These are phyloP conservation scores for Sceloporus undulatus DNA, from an alignment of 2,113 vertebrate species.

Conservation along the genomic window DNA sequence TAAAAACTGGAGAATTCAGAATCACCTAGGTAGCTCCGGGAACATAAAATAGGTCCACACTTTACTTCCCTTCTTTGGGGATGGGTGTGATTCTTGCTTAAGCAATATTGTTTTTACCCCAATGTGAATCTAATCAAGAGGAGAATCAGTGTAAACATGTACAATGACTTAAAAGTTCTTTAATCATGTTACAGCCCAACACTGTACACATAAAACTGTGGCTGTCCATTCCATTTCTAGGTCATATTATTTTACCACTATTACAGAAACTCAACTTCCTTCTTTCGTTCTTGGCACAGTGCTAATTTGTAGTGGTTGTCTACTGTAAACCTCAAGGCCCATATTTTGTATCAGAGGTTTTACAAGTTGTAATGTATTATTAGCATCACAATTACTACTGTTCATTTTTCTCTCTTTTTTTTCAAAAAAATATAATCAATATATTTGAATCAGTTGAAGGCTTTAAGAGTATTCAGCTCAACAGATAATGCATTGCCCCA, in stretches of 20 bases:
- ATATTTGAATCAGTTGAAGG: background rate
- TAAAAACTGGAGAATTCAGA: no score
- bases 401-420: background rate
- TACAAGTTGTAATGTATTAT: background rate
- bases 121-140: background rate
- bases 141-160: background rate
- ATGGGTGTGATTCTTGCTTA: background rate
- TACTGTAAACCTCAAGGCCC: background rate
- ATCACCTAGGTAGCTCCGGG: no score
- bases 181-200: background rate
- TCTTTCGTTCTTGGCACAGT: background rate
- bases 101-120: background rate
- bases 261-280: background rate
- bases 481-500: background rate
- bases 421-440: background rate
- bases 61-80: no score
- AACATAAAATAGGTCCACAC: no score
- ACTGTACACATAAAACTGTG: background rate
- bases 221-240: background rate
- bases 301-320: background rate
- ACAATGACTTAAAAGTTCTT: background rate
- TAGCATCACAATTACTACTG: background rate
- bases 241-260: background rate
- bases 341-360: background rate
- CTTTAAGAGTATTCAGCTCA: background rate